phyloP scores from a whole-genome alignment of 2,888 invertebrate species.

The Xestia rhomboidea region DNA sequence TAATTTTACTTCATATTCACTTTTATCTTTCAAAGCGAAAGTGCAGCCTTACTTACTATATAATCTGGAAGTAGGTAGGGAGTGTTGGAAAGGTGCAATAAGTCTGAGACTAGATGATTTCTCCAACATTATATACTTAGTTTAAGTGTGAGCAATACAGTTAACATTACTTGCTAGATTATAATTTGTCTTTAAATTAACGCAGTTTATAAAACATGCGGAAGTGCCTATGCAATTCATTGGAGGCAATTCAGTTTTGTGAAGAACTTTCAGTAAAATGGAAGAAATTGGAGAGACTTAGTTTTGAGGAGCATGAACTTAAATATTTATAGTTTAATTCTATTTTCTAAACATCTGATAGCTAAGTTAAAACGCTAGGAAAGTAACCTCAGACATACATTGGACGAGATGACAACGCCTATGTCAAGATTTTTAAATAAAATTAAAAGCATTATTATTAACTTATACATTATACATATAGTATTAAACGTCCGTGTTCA shows the following conservation, averaged over 20 bases:
- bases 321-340: constrained; percentile 35
- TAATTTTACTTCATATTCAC: constrained; percentile 1
- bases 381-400: constrained; percentile 18
- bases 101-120: constrained; percentile 47
- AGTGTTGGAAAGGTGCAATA: constrained; percentile 52
- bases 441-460: background rate
- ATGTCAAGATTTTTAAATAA: background rate
- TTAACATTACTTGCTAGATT: constrained; percentile 60
- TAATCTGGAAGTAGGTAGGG: constrained; percentile 42
- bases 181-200: constrained; percentile 42
- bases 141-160: constrained; percentile 65
- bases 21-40: constrained; percentile 28
- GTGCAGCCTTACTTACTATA: constrained; percentile 50
- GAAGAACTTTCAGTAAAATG: constrained; percentile 46
- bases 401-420: constrained; percentile 12
- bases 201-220: constrained; percentile 52
- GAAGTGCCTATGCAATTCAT: constrained; percentile 38
- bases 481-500: background rate
- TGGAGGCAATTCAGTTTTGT: constrained; percentile 49
- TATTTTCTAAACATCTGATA: constrained; percentile 38
- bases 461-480: background rate
- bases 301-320: constrained; percentile 43
- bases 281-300: constrained; percentile 52
- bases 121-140: constrained; percentile 60
- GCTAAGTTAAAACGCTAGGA: constrained; percentile 29